These are phyloP conservation scores for Chloebia gouldiae DNA, from an alignment of 2,113 vertebrate genomes.

Conservation along the genomic window DNA sequence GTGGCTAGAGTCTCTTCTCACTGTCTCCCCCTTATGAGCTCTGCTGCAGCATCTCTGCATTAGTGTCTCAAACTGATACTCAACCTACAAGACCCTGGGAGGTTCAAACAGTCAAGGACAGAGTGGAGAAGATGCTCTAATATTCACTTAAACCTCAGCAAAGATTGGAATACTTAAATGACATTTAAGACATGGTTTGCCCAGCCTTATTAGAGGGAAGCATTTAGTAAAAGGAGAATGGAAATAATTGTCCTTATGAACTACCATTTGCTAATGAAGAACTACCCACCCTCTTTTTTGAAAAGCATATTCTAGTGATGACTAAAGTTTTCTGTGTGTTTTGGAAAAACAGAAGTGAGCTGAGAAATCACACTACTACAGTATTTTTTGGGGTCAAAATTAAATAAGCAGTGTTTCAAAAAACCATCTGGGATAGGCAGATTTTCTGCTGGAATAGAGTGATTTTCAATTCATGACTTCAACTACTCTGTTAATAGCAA, in stretches of 20 bases:
- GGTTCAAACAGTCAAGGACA: not conserved
- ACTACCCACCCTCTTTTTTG: not conserved
- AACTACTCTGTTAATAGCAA: not conserved
- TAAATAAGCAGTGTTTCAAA: not conserved
- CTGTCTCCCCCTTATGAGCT: not conserved
- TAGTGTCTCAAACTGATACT: not conserved
- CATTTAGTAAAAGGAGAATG: not conserved
- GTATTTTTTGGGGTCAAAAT: not conserved
- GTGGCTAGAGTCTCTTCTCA: not conserved
- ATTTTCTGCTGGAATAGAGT: not conserved
- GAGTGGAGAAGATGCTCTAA: not conserved
- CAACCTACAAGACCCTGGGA: not conserved
- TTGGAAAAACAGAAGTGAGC: not conserved
- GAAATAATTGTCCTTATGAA: not conserved
- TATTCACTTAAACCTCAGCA: not conserved
- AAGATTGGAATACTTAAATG: not conserved
- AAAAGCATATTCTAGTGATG: not conserved
- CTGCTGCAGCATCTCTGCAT: not conserved
- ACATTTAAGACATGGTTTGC: not conserved
- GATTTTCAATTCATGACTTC: not conserved
- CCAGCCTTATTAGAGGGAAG: not conserved
- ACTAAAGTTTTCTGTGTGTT: not conserved
- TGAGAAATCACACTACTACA: not conserved
- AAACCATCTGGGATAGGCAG: not conserved
- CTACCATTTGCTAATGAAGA: not conserved